phyloP scores from a whole-genome alignment of 2,113 vertebrate species.

The human (Homo sapiens) region DNA sequence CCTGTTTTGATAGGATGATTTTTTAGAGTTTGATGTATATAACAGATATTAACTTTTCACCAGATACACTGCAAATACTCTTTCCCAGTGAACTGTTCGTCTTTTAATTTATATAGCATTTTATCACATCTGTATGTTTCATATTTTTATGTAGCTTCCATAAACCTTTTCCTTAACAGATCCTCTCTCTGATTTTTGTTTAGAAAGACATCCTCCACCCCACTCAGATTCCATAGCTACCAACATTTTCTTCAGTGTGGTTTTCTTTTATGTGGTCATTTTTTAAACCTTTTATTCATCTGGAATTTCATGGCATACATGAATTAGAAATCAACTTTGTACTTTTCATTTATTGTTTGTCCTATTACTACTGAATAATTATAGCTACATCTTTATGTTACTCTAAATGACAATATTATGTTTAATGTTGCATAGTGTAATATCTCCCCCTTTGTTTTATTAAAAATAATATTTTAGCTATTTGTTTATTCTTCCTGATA shows the following conservation, averaged over 20 bases:
- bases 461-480: constrained; percentile 17
- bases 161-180: constrained; percentile 26
- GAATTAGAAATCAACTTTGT: background rate
- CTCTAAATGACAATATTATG: background rate
- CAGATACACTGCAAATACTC: background rate
- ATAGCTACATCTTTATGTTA: background rate
- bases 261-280: background rate
- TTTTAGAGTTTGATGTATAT: background rate
- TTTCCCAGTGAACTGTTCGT: background rate
- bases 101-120: constrained; percentile 33
- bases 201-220: background rate
- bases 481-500: constrained; percentile 5
- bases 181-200: background rate
- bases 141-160: constrained; percentile 3
- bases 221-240: background rate
- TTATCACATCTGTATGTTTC: background rate
- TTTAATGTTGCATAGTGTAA: background rate
- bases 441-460: background rate
- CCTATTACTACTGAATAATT: background rate
- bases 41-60: background rate
- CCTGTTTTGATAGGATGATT: background rate
- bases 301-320: background rate
- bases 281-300: background rate
- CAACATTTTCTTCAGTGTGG: background rate
- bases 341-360: background rate